phyloP scores from a whole-genome alignment of 1,140 invertebrate genomes.

The Philopotamus ludificatus region DNA sequence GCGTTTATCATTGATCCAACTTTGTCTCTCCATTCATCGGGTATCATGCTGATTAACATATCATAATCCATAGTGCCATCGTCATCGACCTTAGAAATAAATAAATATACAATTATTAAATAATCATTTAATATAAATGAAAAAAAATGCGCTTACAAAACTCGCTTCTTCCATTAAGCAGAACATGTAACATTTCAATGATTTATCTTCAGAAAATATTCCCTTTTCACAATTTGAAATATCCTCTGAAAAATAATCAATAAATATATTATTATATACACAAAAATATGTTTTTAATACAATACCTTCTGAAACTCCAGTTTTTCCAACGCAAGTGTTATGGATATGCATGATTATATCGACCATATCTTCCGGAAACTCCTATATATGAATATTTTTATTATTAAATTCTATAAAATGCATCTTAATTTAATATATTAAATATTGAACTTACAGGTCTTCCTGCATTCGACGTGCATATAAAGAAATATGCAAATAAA shows the following conservation, averaged over 20 bases:
- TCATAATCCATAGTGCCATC: slow-evolving; percentile 52
- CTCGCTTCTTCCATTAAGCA: slow-evolving; percentile 55
- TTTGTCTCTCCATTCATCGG: slow-evolving; percentile 51
- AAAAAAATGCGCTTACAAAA: slow-evolving; percentile 48
- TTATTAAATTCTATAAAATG: too few relatives aligned
- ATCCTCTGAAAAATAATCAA: slow-evolving; percentile 49
- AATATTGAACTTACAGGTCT: too few relatives aligned
- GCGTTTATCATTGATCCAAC: slow-evolving; percentile 48
- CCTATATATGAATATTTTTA: slow-evolving; percentile 46
- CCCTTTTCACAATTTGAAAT: slow-evolving; percentile 56
- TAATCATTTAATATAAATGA: not conserved
- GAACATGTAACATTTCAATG: slow-evolving; percentile 58
- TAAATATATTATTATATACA: not conserved
- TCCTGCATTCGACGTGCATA: too few relatives aligned
- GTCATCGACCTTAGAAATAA: slow-evolving; percentile 47
- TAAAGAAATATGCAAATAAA: too few relatives aligned
- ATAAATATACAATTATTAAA: too few relatives aligned
- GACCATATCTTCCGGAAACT: slow-evolving; percentile 55
- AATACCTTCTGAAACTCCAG: slow-evolving; percentile 54
- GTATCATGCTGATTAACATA: slow-evolving; percentile 53
- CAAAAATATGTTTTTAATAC: too few relatives aligned
- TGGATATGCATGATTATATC: slow-evolving; percentile 55
- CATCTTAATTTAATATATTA: too few relatives aligned
- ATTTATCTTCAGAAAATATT: slow-evolving; percentile 55
- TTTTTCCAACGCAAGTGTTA: slow-evolving; percentile 53